Conservation (phyloP, 2,113 vertebrate species). For the Microcebus tavaratra region DNA sequence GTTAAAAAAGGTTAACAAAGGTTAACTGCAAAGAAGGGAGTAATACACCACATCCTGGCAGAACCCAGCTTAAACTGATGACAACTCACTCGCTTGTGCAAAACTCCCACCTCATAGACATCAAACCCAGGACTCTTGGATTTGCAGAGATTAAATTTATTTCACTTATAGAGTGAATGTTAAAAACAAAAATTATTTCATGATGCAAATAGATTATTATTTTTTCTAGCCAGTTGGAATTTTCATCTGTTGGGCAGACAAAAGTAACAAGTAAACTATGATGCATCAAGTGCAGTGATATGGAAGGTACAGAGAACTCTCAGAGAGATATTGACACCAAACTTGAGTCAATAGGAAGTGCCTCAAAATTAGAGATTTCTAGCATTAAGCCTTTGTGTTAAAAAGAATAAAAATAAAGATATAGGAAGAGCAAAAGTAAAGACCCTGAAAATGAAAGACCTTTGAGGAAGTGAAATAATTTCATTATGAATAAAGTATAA, state of each 20-base stretch:
- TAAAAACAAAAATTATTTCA: neutral
- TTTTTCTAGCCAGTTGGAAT: neutral
- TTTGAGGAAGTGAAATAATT: neutral
- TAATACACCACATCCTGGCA: neutral
- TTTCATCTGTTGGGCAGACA: neutral
- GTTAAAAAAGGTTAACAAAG: no score
- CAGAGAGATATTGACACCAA: neutral
- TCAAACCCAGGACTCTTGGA: accelerated
- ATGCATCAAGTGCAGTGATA: neutral
- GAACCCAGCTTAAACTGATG: neutral
- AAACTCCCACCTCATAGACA: neutral
- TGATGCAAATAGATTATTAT: neutral
- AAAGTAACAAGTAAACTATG: neutral
- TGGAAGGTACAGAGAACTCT: neutral
- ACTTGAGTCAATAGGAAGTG: neutral
- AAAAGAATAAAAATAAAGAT: neutral
- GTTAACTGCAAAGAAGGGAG: neutral
- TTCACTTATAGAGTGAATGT: no score
- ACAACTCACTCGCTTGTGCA: neutral
- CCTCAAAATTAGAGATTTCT: neutral
- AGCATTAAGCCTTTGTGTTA: neutral
- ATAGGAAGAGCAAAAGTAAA: neutral
- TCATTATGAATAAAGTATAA: neutral
- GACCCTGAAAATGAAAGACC: neutral
- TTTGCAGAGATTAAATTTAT: neutral